These are phyloP conservation scores for Ameiurus melas DNA, from an alignment of 2,113 vertebrate genomes.

Conservation along the genomic window DNA sequence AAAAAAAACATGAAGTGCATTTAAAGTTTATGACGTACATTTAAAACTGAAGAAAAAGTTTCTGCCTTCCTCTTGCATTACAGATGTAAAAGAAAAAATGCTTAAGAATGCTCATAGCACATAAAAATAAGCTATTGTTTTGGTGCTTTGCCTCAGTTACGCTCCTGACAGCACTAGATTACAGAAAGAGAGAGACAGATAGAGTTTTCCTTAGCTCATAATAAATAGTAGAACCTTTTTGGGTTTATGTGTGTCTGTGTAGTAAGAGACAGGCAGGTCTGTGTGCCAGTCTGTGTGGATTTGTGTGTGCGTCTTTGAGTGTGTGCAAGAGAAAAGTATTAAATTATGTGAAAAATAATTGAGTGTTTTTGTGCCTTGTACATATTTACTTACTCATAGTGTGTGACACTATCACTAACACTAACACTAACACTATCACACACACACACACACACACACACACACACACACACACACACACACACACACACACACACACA, in stretches of 20 bases:
- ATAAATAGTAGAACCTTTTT: constrained; percentile 32
- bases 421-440: too few relatives aligned
- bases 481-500: not conserved
- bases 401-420: not conserved
- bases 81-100: not conserved
- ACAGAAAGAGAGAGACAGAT: not conserved
- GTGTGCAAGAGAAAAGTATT: not conserved
- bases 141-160: constrained; percentile 18
- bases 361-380: not conserved
- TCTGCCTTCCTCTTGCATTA: not conserved
- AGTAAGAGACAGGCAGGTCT: not conserved
- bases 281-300: constrained; percentile 6
- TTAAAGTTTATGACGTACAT: not conserved
- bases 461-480: not conserved
- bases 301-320: constrained; percentile 19
- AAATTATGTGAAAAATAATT: not conserved
- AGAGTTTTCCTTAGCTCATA: constrained; percentile 26
- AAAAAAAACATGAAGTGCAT: not conserved
- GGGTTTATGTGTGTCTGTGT: constrained; percentile 16
- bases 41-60: constrained; percentile 6
- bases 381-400: not conserved
- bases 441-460: too few relatives aligned
- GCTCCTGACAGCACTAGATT: not conserved
- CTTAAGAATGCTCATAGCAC: constrained; percentile 28
- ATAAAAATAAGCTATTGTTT: constrained; percentile 1